phyloP scores from a whole-genome alignment of 1,140 invertebrate species.

The Dinoponera quadriceps region DNA sequence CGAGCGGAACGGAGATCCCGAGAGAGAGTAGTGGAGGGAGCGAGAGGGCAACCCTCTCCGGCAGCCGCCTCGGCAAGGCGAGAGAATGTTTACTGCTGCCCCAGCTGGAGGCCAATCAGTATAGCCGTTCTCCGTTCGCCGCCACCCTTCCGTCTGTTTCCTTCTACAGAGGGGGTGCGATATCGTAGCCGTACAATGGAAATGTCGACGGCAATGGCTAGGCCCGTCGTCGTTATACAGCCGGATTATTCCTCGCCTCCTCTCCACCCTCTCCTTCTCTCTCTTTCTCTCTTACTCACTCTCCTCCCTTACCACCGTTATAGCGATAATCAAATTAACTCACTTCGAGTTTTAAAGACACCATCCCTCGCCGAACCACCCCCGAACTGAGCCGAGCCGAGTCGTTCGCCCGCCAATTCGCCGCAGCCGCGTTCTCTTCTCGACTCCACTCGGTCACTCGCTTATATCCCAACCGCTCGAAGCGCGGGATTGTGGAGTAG shows the following conservation, averaged over 20 bases:
- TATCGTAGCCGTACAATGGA: slow-evolving; percentile 66
- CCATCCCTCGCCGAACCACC: slow-evolving; percentile 10
- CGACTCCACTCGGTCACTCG: slow-evolving; percentile 58
- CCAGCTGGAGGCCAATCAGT: slow-evolving; percentile 84
- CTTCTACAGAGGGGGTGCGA: slow-evolving; percentile 38
- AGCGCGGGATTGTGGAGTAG: slow-evolving; percentile 18
- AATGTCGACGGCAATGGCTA: slow-evolving; percentile 69
- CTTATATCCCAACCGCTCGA: slow-evolving; percentile 44
- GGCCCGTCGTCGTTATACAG: slow-evolving; percentile 77
- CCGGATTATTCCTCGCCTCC: slow-evolving; percentile 77
- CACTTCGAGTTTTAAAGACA: slow-evolving; percentile 71
- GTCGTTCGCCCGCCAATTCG: slow-evolving; percentile 52
- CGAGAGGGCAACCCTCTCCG: slow-evolving; percentile 32
- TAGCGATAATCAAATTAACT: slow-evolving; percentile 78
- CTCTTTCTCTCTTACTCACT: slow-evolving; percentile 4
- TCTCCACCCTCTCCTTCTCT: slow-evolving; percentile 38
- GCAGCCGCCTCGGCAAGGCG: slow-evolving; percentile 65
- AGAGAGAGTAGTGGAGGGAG: slow-evolving; percentile 50
- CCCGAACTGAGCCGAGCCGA: not conserved
- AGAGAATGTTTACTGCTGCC: slow-evolving; percentile 83
- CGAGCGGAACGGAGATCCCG: slow-evolving; percentile 29
- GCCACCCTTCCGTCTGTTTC: slow-evolving; percentile 46
- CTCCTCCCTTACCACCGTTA: slow-evolving; percentile 55
- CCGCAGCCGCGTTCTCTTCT: slow-evolving; percentile 34
- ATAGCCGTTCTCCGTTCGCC: slow-evolving; percentile 61